Percentiles rank a stretch among this genome's conserved stretches.
Conservation (phyloP, 2,113 vertebrate species). For the Casuarius casuarius region DNA sequence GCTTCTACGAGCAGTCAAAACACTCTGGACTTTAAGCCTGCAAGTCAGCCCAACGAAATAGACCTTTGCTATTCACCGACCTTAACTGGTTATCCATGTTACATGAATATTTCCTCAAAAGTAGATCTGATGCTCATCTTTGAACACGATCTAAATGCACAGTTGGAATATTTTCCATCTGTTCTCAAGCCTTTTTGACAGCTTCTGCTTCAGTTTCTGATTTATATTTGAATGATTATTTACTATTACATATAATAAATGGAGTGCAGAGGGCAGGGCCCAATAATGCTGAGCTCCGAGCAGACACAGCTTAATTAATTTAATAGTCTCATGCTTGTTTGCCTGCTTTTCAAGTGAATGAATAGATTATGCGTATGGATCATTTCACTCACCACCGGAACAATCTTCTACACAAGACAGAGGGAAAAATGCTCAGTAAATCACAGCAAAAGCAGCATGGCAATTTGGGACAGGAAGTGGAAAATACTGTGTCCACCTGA, state of each 20-base stretch:
- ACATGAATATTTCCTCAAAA: accelerated
- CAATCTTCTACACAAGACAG: background rate
- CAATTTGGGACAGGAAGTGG: background rate
- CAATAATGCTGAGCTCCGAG: background rate
- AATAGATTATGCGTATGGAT: background rate
- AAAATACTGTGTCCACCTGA: accelerated
- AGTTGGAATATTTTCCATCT: background rate
- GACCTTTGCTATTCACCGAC: background rate
- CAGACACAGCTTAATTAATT: background rate
- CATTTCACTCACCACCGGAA: background rate
- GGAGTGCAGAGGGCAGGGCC: background rate
- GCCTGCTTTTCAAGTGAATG: background rate
- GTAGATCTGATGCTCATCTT: accelerated
- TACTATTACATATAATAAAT: background rate
- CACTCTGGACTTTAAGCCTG: background rate
- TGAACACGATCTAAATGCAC: accelerated
- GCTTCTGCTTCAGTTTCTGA: background rate
- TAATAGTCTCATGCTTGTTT: background rate
- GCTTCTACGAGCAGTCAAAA: background rate
- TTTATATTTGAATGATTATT: background rate
- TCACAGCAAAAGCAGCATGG: background rate
- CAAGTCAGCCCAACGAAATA: background rate
- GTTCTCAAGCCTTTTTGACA: background rate
- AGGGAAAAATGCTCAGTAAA: background rate
- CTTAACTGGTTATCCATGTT: background rate